These are phyloP conservation scores for Polypedilum pembai DNA, from an alignment of 1,140 invertebrate species.

Conservation along the genomic window DNA sequence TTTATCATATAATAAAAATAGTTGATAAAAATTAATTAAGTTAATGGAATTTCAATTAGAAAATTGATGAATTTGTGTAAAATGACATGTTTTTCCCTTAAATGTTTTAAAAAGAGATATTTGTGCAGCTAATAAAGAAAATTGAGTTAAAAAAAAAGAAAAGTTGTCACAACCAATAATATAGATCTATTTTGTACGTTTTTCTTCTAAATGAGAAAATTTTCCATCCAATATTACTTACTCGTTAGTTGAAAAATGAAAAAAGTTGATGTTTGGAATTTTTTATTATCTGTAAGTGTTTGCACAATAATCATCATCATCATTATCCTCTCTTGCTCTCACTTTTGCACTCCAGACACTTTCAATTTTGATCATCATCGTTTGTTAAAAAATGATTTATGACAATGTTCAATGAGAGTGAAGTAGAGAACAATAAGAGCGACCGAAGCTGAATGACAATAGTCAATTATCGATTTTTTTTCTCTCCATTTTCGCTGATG, in stretches of 20 bases:
- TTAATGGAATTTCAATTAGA: no score
- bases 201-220: not conserved
- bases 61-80: no score
- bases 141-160: not conserved
- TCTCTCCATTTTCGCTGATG: not conserved
- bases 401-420: not conserved
- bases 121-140: not conserved
- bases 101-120: no score
- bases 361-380: not conserved
- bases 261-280: not conserved
- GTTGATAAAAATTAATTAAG: no score
- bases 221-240: not conserved
- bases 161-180: not conserved
- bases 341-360: not conserved
- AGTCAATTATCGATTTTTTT: constrained; percentile 18
- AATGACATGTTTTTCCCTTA: no score
- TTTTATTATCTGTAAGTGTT: no score
- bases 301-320: not conserved
- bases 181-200: not conserved
- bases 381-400: constrained; percentile 7
- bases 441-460: not conserved
- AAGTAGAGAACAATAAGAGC: not conserved
- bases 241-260: no score
- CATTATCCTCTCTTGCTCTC: not conserved
- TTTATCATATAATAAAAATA: no score